These are phyloP conservation scores for Acrobasis consociella DNA, from an alignment of 2,888 invertebrate species.

Conservation along the genomic window DNA sequence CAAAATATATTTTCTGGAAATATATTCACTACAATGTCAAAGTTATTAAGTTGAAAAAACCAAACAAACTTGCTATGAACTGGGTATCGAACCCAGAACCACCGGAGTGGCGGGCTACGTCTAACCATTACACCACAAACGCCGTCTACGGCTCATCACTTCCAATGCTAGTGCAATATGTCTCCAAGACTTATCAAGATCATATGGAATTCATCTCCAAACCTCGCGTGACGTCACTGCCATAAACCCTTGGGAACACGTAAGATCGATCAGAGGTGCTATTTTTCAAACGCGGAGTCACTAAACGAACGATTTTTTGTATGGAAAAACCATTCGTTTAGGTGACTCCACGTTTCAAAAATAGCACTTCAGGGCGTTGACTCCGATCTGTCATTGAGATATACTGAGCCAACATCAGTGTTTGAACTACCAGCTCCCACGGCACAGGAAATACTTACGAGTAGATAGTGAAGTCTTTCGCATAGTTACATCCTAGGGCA, in stretches of 20 bases:
- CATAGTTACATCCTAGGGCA: background rate
- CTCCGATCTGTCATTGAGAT: constrained; percentile 54
- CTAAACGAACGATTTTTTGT: too few species aligned
- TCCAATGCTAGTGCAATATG: constrained; percentile 21
- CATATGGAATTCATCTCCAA: constrained; percentile 35
- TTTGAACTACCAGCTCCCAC: constrained; percentile 55
- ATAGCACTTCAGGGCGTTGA: constrained; percentile 47
- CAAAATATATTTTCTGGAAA: too few species aligned
- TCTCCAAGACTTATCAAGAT: constrained; percentile 33
- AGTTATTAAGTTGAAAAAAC: too few species aligned
- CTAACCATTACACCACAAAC: too few species aligned
- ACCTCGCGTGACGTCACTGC: constrained; percentile 16
- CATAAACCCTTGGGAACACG: constrained; percentile 19
- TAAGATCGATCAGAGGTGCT: constrained; percentile 25
- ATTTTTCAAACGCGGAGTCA: too few species aligned
- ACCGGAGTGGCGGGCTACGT: too few species aligned
- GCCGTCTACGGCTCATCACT: constrained; percentile 21
- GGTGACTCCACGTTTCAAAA: too few species aligned
- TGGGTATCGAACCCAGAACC: too few species aligned
- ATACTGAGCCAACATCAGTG: constrained; percentile 51
- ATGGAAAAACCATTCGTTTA: too few species aligned
- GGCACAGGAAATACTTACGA: constrained; percentile 30
- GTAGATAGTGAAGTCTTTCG: background rate
- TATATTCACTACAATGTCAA: too few species aligned
- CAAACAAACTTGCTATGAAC: too few species aligned